Evolutionary conservation across 2,888 invertebrate genomes (phyloP).

Genomic region (Caenorhabditis zanzibari): DNA sequence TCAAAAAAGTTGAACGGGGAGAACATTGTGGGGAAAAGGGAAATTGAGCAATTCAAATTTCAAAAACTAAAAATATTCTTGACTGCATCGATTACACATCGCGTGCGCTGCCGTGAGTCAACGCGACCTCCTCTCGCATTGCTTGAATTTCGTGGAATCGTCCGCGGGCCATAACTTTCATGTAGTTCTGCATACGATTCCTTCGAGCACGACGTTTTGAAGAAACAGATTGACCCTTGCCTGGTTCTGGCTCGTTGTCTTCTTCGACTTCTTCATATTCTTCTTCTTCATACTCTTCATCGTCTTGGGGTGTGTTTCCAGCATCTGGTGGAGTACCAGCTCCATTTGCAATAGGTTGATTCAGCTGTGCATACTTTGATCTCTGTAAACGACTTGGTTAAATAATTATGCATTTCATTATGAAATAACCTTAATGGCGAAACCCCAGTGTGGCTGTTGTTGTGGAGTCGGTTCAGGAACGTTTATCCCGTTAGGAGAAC

Average conservation of each 20-base stretch:
- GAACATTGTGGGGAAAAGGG: constrained; percentile 37
- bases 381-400: constrained; percentile 19
- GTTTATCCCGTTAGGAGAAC: constrained; percentile 52
- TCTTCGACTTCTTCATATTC: constrained; percentile 68
- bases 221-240: constrained; percentile 61
- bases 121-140: constrained; percentile 73
- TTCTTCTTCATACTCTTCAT: constrained; percentile 66
- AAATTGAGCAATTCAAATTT: constrained; percentile 23
- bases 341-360: constrained; percentile 47
- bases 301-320: constrained; percentile 28
- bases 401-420: background rate
- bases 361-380: constrained; percentile 48
- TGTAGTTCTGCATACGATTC: constrained; percentile 73
- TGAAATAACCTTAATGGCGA: constrained; percentile 52
- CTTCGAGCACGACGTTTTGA: constrained; percentile 77
- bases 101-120: constrained; percentile 56
- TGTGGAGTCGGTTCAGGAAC: constrained; percentile 37
- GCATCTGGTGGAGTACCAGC: constrained; percentile 18
- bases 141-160: constrained; percentile 82
- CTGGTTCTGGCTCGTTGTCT: constrained; percentile 55
- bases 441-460: constrained; percentile 66
- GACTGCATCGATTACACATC: constrained; percentile 12
- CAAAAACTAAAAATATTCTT: constrained; percentile 28
- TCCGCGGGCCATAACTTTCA: constrained; percentile 79
- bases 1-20: constrained; percentile 50